phyloP scores from a whole-genome alignment of 2,113 vertebrate genomes.

The Lipotes vexillifer region DNA sequence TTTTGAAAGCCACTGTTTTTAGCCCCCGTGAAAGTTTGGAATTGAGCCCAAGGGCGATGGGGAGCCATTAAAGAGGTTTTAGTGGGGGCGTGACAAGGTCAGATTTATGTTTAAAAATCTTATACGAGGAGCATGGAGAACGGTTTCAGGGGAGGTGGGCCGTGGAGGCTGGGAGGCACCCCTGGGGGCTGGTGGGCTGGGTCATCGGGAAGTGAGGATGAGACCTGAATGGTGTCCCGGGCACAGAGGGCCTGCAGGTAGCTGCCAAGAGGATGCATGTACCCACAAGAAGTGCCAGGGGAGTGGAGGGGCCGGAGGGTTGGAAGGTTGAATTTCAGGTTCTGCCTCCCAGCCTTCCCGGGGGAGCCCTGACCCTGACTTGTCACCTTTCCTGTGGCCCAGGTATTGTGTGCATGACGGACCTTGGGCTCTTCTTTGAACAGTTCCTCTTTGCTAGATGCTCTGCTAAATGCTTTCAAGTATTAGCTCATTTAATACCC shows the following conservation, averaged over 20 bases:
- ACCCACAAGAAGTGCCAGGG: background rate
- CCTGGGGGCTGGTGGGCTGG: background rate
- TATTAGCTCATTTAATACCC: background rate
- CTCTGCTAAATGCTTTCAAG: background rate
- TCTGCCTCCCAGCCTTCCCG: background rate
- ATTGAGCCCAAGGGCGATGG: constrained; percentile 37
- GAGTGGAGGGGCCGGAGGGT: background rate
- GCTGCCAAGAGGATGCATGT: fast-evolving
- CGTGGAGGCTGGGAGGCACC: background rate
- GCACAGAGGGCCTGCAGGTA: background rate
- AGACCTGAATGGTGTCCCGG: background rate
- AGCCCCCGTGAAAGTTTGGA: constrained; percentile 48
- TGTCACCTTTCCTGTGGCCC: background rate
- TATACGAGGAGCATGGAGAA: background rate
- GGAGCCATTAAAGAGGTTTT: constrained; percentile 64
- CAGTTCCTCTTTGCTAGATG: background rate
- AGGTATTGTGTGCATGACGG: background rate
- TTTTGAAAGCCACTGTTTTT: constrained; percentile 51
- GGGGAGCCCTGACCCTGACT: background rate
- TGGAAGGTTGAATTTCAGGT: background rate
- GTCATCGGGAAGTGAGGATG: background rate
- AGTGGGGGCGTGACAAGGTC: constrained; percentile 50
- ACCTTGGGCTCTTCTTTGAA: background rate
- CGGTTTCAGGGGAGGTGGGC: background rate
- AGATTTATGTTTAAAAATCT: constrained; percentile 47